A percentile compares a stretch with the other conserved stretches of the same genome.
phyloP scores from a whole-genome alignment of 2,888 invertebrate genomes.

The Lasioglossum morio region DNA sequence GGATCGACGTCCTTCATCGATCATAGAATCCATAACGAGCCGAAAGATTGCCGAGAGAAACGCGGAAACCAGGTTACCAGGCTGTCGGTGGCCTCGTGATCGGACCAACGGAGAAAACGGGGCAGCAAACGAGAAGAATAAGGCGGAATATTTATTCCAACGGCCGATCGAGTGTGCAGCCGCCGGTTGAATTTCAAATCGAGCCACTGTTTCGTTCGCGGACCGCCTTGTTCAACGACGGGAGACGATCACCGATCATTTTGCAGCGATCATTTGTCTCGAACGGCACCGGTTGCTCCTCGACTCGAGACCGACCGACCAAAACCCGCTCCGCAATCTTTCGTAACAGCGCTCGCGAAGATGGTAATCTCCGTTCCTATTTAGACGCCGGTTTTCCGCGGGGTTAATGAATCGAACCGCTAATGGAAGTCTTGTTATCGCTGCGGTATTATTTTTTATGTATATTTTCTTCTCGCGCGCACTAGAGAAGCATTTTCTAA shows the following conservation, averaged over 20 bases:
- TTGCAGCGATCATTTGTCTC: neutral
- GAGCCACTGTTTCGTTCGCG: slow-evolving; percentile 35
- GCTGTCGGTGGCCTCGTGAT: slow-evolving; percentile 55
- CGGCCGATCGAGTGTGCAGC: slow-evolving; percentile 66
- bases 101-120: slow-evolving; percentile 40
- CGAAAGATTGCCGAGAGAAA: slow-evolving; percentile 31
- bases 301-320: neutral
- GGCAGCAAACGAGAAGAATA: slow-evolving; percentile 38
- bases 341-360: neutral
- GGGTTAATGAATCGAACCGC: neutral
- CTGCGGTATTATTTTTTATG: neutral
- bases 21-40: slow-evolving; percentile 31
- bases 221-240: slow-evolving; percentile 12
- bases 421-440: neutral
- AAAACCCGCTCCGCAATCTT: neutral
- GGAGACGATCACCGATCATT: slow-evolving; percentile 14
- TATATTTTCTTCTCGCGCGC: neutral
- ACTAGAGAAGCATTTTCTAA: neutral
- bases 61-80: slow-evolving; percentile 68
- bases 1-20: slow-evolving; percentile 22
- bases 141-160: slow-evolving; percentile 65
- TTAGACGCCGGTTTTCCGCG: neutral
- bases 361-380: neutral
- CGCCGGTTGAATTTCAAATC: slow-evolving; percentile 69
- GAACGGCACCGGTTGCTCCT: neutral